A percentile compares a stretch with the other conserved stretches of the same genome.
phyloP scores from a whole-genome alignment of 1,140 invertebrate genomes.

The Phocides pigmalion region DNA sequence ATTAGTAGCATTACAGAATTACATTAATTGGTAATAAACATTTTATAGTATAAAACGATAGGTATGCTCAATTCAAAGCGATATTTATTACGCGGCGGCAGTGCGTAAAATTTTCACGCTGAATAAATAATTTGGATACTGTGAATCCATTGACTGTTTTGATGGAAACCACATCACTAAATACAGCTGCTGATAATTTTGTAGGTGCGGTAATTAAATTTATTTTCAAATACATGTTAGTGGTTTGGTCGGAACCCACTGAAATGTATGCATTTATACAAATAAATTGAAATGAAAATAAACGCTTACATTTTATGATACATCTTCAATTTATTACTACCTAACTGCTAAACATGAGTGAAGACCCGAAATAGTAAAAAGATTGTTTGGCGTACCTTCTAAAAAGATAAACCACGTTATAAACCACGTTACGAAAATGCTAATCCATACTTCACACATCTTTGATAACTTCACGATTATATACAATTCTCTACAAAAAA shows the following conservation, averaged over 20 bases:
- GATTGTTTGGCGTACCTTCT: too few species aligned
- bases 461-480: too few species aligned
- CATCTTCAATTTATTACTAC: too few species aligned
- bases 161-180: slow-evolving; percentile 56
- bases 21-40: slow-evolving; percentile 17
- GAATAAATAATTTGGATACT: slow-evolving; percentile 26
- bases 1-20: slow-evolving; percentile 1
- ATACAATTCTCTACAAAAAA: too few species aligned
- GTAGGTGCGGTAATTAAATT: slow-evolving; percentile 54
- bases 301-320: not conserved
- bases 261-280: slow-evolving; percentile 17
- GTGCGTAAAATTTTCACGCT: slow-evolving; percentile 29
- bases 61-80: slow-evolving; percentile 5
- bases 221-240: slow-evolving; percentile 47
- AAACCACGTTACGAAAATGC: too few species aligned
- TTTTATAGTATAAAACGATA: slow-evolving; percentile 8
- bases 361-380: too few species aligned
- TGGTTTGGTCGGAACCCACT: slow-evolving; percentile 44
- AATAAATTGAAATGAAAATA: not conserved
- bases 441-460: too few species aligned
- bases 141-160: slow-evolving; percentile 38
- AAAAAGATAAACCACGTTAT: too few species aligned
- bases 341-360: too few species aligned
- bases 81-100: slow-evolving; percentile 22
- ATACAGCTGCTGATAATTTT: slow-evolving; percentile 50